A percentile compares a stretch with the other conserved stretches of the same genome.
These are phyloP conservation scores for Myrmecobius fasciatus DNA, from an alignment of 2,113 vertebrate species.

Conservation along the genomic window DNA sequence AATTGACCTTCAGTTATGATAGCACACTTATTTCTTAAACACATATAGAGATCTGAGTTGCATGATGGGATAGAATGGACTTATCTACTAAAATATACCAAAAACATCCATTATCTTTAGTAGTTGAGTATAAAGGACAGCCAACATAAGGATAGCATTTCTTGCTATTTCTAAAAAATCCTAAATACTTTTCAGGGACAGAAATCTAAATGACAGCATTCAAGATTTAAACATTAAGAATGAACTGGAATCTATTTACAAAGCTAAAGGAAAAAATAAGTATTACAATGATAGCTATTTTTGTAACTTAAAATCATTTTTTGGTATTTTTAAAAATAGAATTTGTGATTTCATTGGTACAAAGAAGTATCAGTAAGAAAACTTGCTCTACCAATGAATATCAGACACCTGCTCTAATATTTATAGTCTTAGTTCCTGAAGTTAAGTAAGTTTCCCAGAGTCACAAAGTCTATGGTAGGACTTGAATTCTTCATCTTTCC, in stretches of 20 bases:
- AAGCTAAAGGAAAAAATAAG: neutral
- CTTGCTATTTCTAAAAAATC: neutral
- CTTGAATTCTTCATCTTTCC: neutral
- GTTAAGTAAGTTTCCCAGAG: neutral
- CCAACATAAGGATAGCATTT: neutral
- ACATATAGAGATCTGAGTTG: neutral
- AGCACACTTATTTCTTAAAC: neutral
- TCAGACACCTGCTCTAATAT: neutral
- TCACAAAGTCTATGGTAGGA: neutral
- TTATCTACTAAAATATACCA: neutral
- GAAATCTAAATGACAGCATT: neutral
- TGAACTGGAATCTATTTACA: neutral
- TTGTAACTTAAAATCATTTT: neutral
- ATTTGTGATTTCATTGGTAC: neutral
- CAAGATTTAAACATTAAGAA: neutral
- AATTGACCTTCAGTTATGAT: neutral
- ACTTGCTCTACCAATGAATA: neutral
- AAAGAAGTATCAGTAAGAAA: neutral
- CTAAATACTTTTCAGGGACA: neutral
- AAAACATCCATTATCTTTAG: neutral
- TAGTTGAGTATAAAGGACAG: neutral
- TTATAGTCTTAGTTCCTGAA: neutral
- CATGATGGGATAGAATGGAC: neutral
- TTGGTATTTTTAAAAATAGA: neutral
- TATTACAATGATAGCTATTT: neutral